Conservation (phyloP, 2,888 invertebrate genomes). For the Thecophora atra region DNA sequence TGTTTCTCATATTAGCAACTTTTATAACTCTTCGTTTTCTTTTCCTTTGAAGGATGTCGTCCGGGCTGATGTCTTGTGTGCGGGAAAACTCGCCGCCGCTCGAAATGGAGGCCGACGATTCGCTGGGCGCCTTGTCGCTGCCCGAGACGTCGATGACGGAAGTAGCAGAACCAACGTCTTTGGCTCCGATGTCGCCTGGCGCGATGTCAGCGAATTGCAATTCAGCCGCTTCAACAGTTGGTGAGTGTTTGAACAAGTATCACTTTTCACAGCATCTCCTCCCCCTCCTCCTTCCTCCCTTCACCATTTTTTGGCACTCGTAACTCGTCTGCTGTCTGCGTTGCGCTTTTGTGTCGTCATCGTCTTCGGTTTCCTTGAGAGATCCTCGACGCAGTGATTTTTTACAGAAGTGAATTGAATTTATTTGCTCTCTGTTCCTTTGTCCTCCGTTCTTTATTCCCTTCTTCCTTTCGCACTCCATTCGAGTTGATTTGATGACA, state of each 20-base stretch:
- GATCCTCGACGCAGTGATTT: background rate
- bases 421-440: no score
- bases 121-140: constrained; percentile 61
- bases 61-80: constrained; percentile 66
- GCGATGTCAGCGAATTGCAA: constrained; percentile 27
- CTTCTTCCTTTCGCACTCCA: no score
- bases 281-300: background rate
- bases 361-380: background rate
- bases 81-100: constrained; percentile 65
- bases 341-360: background rate
- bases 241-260: constrained; percentile 19
- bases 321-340: background rate
- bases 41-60: constrained; percentile 60
- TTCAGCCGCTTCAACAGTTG: constrained; percentile 23
- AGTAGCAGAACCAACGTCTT: constrained; percentile 49
- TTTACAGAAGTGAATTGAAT: background rate
- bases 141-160: constrained; percentile 46
- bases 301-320: background rate
- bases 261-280: background rate
- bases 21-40: background rate
- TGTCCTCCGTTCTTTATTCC: no score
- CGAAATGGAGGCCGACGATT: constrained; percentile 57
- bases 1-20: background rate
- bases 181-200: constrained; percentile 44
- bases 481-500: no score